These are phyloP conservation scores for Drosophila peninsularis DNA, from an alignment of 2,888 invertebrate genomes.

Conservation along the genomic window DNA sequence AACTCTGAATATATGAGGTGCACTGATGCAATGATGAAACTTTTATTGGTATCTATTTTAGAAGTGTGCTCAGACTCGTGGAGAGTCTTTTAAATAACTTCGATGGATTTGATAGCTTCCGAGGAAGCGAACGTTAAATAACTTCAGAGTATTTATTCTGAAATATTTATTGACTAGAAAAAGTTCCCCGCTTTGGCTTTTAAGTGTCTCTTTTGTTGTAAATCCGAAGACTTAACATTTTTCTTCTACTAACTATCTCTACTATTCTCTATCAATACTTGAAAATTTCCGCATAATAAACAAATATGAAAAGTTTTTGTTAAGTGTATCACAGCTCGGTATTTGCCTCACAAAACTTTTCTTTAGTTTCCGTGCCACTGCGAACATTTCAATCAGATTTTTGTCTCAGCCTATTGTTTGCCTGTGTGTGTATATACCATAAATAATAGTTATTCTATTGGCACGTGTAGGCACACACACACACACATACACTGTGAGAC, in stretches of 20 bases:
- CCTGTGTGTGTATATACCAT: conserved; percentile 24
- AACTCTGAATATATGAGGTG: not conserved
- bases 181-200: not conserved
- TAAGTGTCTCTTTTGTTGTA: too few relatives aligned
- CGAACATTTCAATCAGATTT: conserved; percentile 64
- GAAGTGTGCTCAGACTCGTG: too few relatives aligned
- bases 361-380: conserved; percentile 13
- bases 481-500: not conserved
- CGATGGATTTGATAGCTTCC: too few relatives aligned
- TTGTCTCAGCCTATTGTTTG: conserved; percentile 28
- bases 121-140: not conserved
- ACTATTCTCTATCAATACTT: not conserved
- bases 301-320: not conserved
- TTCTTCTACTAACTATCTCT: not conserved
- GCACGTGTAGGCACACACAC: conserved; percentile 48
- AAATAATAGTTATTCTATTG: conserved; percentile 70
- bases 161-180: not conserved
- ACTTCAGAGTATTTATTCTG: not conserved
- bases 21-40: not conserved
- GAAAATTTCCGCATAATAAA: not conserved
- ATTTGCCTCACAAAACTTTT: conserved; percentile 18
- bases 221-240: not conserved
- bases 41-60: too few relatives aligned
- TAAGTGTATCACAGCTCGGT: conserved; percentile 43
- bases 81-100: too few relatives aligned